phyloP scores from a whole-genome alignment of 1,140 invertebrate species.

The Apolygus lucorum region DNA sequence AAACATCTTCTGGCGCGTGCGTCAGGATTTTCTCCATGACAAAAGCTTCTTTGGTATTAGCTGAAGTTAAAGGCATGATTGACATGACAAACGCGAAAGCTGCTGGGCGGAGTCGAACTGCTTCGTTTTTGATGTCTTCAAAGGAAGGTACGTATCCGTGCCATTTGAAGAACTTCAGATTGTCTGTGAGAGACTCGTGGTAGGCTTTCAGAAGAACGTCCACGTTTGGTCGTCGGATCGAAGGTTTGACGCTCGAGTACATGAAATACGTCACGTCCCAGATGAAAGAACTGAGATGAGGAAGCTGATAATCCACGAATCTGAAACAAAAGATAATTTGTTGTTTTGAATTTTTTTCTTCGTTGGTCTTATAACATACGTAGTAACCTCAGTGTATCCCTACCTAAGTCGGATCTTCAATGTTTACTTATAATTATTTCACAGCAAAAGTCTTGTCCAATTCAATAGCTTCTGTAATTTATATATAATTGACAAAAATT shows the following conservation, averaged over 20 bases:
- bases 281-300: slow-evolving; percentile 25
- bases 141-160: not conserved
- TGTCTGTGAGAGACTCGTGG: not conserved
- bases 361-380: too few species aligned
- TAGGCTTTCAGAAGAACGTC: slow-evolving; percentile 14
- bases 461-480: too few species aligned
- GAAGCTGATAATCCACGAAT: slow-evolving; percentile 32
- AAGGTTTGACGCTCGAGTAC: slow-evolving; percentile 23
- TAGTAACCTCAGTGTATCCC: too few species aligned
- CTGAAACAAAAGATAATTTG: slow-evolving; percentile 20
- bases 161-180: not conserved
- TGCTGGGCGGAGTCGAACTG: not conserved
- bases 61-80: not conserved
- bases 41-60: not conserved
- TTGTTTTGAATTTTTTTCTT: too few species aligned
- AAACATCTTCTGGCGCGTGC: not conserved
- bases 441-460: too few species aligned
- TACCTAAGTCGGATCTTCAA: too few species aligned
- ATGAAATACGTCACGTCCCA: slow-evolving; percentile 33
- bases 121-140: not conserved
- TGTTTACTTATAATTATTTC: too few species aligned
- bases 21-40: not conserved
- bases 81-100: not conserved
- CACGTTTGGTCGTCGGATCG: slow-evolving; percentile 4
- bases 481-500: too few species aligned